Percentiles rank a stretch among this genome's conserved stretches.
Conservation (phyloP, 1,140 invertebrate species). For the Lineus longissimus region DNA sequence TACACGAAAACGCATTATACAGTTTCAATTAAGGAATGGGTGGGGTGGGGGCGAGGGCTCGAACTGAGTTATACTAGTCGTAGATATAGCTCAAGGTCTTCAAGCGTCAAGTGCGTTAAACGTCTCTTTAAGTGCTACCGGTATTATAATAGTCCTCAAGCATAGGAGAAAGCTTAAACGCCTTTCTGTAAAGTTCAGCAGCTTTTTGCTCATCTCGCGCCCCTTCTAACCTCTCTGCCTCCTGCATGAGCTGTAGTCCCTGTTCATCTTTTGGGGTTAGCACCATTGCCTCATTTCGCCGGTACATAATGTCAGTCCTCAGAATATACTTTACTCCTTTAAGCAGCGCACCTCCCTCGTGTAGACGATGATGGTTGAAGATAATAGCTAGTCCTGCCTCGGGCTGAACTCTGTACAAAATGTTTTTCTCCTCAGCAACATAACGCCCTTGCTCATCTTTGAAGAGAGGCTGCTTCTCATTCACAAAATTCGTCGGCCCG, state of each 20-base stretch:
- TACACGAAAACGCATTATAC: too few species aligned
- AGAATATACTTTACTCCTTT: conserved; percentile 40
- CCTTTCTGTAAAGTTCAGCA: conserved; percentile 36
- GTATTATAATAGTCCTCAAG: conserved; percentile 29
- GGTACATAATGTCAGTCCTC: conserved; percentile 41
- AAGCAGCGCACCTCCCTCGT: conserved; percentile 37
- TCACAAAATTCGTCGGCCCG: conserved; percentile 35
- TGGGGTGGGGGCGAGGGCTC: too few species aligned
- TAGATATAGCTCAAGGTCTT: too few species aligned
- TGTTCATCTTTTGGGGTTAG: conserved; percentile 21
- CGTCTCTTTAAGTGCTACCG: too few species aligned
- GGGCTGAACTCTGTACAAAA: conserved; percentile 31
- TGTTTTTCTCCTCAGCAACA: conserved; percentile 42
- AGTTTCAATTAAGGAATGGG: too few species aligned
- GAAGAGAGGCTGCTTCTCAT: conserved; percentile 25
- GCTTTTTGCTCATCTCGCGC: conserved; percentile 33
- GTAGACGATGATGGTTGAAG: conserved; percentile 42
- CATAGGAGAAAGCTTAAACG: conserved; percentile 37
- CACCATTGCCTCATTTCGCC: conserved; percentile 19
- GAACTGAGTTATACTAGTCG: too few species aligned
- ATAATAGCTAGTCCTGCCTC: conserved; percentile 35
- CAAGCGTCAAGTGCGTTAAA: too few species aligned
- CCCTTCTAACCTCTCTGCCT: conserved; percentile 38
- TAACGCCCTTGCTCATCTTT: conserved; percentile 32
- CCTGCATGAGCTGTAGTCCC: conserved; percentile 28